Conservation (phyloP, 2,113 vertebrate genomes). For the Cephalophus harveyi region DNA sequence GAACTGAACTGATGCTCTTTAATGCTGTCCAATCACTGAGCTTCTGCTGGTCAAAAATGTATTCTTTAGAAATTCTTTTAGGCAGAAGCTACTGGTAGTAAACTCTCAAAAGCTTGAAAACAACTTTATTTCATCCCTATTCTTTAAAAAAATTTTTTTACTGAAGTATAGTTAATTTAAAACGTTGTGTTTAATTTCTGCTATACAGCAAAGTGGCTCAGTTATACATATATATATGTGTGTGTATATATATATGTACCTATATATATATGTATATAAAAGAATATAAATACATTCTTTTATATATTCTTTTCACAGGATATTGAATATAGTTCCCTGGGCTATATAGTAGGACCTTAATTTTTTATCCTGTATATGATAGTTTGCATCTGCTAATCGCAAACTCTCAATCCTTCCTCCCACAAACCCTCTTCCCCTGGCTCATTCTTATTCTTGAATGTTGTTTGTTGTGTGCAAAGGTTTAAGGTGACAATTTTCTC, state of each 20-base stretch:
- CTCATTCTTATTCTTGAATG: not conserved
- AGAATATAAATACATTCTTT: not conserved
- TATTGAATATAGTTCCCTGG: not conserved
- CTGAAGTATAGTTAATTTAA: not conserved
- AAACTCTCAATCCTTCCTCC: not conserved
- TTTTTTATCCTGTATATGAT: not conserved
- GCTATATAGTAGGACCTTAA: not conserved
- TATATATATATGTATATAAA: not conserved
- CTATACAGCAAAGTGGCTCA: not conserved
- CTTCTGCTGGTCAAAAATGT: not conserved
- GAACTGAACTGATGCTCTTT: no score
- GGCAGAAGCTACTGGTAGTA: not conserved
- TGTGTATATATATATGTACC: not conserved
- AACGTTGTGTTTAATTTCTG: not conserved
- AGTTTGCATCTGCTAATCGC: not conserved
- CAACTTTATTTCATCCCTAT: not conserved
- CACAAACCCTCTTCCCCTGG: not conserved
- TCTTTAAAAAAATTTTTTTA: not conserved
- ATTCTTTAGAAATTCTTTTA: not conserved
- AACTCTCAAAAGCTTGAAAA: not conserved
- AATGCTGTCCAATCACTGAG: not conserved
- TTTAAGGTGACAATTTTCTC: not conserved
- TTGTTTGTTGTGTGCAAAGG: not conserved
- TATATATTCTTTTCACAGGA: not conserved
- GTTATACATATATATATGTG: not conserved